phyloP scores from a whole-genome alignment of 2,888 invertebrate genomes.

The Anoncus sp. region DNA sequence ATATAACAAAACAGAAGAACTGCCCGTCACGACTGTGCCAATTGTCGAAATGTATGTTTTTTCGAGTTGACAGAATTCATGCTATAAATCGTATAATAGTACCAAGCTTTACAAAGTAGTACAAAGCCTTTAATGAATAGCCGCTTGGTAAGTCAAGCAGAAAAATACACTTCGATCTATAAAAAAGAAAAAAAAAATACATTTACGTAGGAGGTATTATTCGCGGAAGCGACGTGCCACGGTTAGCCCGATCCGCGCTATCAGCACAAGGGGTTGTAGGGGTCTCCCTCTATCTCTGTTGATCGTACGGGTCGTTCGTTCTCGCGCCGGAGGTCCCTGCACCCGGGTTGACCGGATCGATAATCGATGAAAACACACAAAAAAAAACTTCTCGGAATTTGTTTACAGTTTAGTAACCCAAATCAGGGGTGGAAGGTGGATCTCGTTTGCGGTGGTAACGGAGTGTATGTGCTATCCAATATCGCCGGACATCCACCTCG shows the following conservation, averaged over 20 bases:
- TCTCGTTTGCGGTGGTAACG: constrained; percentile 16
- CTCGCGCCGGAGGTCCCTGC: constrained; percentile 76
- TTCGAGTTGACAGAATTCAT: too few relatives aligned
- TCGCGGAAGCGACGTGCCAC: constrained; percentile 68
- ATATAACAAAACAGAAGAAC: too few relatives aligned
- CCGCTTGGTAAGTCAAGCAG: constrained; percentile 19
- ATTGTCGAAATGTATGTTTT: too few relatives aligned
- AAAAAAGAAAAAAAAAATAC: constrained; percentile 9
- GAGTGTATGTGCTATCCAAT: constrained; percentile 11
- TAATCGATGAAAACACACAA: constrained; percentile 80
- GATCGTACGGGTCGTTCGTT: constrained; percentile 53
- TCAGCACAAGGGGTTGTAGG: constrained; percentile 6
- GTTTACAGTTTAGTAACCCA: constrained; percentile 82
- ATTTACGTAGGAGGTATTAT: constrained; percentile 64
- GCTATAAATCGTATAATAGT: too few relatives aligned
- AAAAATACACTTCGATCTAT: constrained; percentile 28
- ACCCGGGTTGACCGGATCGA: constrained; percentile 75
- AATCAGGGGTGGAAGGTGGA: constrained; percentile 72
- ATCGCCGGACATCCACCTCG: constrained; percentile 47
- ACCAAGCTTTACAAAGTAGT: constrained; percentile 5
- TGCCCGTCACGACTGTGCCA: too few relatives aligned
- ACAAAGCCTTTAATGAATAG: constrained; percentile 21
- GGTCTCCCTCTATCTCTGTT: constrained; percentile 32
- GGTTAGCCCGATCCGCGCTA: constrained; percentile 34
- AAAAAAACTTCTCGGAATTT: constrained; percentile 74